Percentiles rank a stretch among this genome's conserved stretches.
Conservation (phyloP, 2,113 vertebrate species). For the Peucedramus taeniatus region DNA sequence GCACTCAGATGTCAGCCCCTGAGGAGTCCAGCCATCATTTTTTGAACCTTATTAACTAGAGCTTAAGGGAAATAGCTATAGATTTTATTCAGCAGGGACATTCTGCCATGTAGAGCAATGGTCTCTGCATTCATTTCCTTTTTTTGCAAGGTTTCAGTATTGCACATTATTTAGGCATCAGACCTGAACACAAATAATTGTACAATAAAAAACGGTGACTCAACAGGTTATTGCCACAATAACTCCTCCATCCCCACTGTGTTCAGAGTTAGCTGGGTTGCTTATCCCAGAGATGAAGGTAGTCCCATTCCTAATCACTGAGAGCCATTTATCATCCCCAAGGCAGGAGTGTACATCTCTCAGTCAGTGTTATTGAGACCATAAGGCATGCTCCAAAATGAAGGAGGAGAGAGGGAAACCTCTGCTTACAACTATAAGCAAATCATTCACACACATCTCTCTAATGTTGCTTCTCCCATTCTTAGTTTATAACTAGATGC, state of each 20-base stretch:
- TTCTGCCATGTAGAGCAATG: not conserved
- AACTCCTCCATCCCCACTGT: not conserved
- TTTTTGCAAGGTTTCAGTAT: not conserved
- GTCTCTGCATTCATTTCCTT: slow-evolving; percentile 4
- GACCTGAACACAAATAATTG: slow-evolving; percentile 31
- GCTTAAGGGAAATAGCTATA: slow-evolving; percentile 23
- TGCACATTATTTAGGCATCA: slow-evolving; percentile 15
- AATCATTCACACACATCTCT: not conserved
- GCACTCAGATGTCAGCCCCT: not conserved
- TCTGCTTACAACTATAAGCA: not conserved
- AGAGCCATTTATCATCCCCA: not conserved
- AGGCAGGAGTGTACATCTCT: not conserved
- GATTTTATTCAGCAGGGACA: slow-evolving; percentile 29
- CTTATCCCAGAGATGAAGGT: not conserved
- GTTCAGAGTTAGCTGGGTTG: not conserved
- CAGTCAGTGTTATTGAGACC: not conserved
- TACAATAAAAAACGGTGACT: slow-evolving; percentile 31
- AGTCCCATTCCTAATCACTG: not conserved
- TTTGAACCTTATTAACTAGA: not conserved
- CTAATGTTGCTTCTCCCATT: not conserved
- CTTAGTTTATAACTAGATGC: not conserved
- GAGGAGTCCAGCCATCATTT: slow-evolving; percentile 11
- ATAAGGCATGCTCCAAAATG: not conserved
- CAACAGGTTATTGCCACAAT: slow-evolving; percentile 47
- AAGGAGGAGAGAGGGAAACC: not conserved